Evolutionary conservation across 2,113 vertebrate genomes (phyloP).

Genomic region (Prunella fulvescens): DNA sequence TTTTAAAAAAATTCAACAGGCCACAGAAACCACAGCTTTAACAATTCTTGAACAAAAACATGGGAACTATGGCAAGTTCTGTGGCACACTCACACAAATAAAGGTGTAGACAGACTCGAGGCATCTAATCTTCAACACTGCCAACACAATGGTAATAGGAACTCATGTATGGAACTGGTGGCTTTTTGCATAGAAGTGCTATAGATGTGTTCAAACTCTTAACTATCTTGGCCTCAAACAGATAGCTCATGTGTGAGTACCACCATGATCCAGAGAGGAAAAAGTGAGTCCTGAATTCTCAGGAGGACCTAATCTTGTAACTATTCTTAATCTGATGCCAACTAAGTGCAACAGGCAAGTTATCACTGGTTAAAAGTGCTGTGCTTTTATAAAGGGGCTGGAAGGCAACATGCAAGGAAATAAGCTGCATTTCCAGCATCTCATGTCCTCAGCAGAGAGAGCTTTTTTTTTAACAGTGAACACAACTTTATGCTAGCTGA

Average conservation of each 20-base stretch:
- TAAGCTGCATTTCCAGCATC: background rate
- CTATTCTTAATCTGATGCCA: background rate
- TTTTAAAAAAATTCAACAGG: background rate
- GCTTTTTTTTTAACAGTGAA: background rate
- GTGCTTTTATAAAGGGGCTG: background rate
- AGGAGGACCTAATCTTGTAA: background rate
- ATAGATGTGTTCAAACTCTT: background rate
- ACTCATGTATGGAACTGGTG: background rate
- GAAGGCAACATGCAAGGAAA: background rate
- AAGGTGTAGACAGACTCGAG: background rate
- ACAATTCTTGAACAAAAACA: background rate
- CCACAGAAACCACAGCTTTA: background rate
- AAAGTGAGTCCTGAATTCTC: background rate
- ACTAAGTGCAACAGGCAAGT: rapidly evolving
- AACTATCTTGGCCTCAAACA: background rate
- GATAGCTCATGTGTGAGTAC: background rate
- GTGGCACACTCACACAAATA: background rate
- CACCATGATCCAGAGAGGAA: background rate
- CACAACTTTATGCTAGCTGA: background rate
- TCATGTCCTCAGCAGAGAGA: background rate
- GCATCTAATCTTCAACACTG: background rate
- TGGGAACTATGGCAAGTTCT: background rate
- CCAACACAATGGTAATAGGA: background rate
- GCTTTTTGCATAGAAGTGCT: background rate
- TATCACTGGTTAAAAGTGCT: background rate